These are phyloP conservation scores for Periophthalmus modestus DNA, from an alignment of 2,113 vertebrate genomes.

Conservation along the genomic window DNA sequence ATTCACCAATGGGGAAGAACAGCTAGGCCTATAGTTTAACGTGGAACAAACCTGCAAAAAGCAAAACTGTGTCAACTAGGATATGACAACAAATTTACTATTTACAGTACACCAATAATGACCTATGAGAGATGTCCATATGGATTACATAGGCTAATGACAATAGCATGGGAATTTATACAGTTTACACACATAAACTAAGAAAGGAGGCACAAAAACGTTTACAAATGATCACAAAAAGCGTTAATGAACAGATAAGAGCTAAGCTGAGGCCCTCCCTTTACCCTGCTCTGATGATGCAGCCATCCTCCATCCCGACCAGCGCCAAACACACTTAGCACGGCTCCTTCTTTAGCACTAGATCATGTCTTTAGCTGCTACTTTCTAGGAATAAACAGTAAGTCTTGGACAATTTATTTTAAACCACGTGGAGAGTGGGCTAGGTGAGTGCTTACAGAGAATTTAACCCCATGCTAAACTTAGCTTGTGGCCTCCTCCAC, in stretches of 20 bases:
- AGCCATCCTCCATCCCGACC: constrained; percentile 17
- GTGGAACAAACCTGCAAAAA: constrained; percentile 46
- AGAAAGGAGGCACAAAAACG: not conserved
- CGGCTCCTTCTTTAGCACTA: not conserved
- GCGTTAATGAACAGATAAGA: constrained; percentile 13
- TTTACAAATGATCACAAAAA: not conserved
- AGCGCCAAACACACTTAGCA: constrained; percentile 9
- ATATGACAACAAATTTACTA: not conserved
- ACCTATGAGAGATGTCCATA: not conserved
- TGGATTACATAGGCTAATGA: not conserved
- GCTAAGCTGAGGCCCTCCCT: constrained; percentile 40
- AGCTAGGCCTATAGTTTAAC: not conserved
- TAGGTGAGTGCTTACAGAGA: not conserved
- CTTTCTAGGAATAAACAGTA: not conserved
- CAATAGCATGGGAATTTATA: not conserved
- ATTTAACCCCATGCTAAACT: constrained; percentile 14
- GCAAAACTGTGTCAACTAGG: constrained; percentile 11
- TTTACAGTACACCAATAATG: not conserved
- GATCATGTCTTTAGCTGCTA: not conserved
- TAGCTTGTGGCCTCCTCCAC: constrained; percentile 39
- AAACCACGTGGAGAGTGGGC: not conserved
- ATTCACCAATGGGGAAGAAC: constrained; percentile 10
- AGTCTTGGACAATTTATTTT: not conserved
- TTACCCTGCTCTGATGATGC: constrained; percentile 24
- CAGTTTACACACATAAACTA: not conserved